phyloP scores from a whole-genome alignment of 1,140 invertebrate species.

The Drosophila pruinosa region DNA sequence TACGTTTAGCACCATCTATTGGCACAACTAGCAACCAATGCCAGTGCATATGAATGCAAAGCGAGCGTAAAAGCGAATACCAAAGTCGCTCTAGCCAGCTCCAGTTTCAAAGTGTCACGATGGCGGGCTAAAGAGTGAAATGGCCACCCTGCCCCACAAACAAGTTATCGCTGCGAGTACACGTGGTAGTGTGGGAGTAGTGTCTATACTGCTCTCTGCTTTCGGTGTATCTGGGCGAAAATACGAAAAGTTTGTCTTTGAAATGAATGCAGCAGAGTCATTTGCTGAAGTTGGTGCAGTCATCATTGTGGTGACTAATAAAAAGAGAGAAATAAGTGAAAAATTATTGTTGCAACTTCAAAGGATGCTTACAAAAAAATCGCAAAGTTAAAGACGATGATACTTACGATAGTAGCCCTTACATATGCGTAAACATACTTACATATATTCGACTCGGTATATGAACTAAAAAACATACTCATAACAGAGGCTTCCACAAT shows the following conservation, averaged over 20 bases:
- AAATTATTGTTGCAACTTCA: conserved; percentile 37
- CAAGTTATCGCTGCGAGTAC: conserved; percentile 14
- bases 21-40: neutral
- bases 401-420: too few relatives aligned
- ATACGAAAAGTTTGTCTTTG: conserved; percentile 54
- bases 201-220: neutral
- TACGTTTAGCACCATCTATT: neutral
- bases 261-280: conserved; percentile 53
- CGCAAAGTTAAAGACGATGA: conserved; percentile 5
- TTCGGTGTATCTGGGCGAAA: conserved; percentile 29
- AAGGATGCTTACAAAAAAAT: conserved; percentile 15
- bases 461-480: too few relatives aligned
- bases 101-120: conserved; percentile 19
- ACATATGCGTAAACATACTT: neutral
- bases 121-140: neutral
- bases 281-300: conserved; percentile 37
- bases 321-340: conserved; percentile 40
- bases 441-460: neutral
- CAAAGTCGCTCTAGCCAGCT: conserved; percentile 24
- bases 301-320: conserved; percentile 47
- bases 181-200: neutral
- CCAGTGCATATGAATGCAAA: conserved; percentile 9
- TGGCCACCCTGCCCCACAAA: neutral
- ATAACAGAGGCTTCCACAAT: too few relatives aligned
- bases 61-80: conserved; percentile 12